Evolutionary conservation across 2,888 invertebrate genomes (phyloP).

Genomic region (Dynastes tityus): DNA sequence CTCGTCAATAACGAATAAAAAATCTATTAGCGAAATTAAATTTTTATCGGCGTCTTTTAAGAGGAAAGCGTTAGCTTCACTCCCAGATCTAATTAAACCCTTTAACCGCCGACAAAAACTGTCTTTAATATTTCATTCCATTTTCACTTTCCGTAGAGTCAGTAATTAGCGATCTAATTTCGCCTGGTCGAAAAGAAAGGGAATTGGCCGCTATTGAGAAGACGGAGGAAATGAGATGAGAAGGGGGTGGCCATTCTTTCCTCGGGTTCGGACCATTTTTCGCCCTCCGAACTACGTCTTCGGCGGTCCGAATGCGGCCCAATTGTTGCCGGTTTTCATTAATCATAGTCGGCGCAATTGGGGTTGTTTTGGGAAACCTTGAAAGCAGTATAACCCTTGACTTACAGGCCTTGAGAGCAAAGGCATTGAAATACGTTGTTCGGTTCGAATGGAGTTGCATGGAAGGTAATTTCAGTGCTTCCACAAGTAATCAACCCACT

Average conservation of each 20-base stretch:
- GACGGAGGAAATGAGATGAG: neutral
- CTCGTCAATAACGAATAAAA: too few relatives aligned
- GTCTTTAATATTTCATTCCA: conserved; percentile 8
- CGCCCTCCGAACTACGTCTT: neutral
- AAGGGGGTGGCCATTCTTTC: conserved; percentile 3
- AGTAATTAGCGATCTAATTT: conserved; percentile 7
- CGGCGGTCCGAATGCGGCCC: neutral
- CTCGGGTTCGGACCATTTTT: neutral
- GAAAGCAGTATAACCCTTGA: neutral
- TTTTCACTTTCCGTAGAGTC: neutral
- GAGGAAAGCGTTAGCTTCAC: neutral
- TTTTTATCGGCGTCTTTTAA: neutral
- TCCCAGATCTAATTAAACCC: neutral
- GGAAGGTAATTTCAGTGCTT: too few relatives aligned
- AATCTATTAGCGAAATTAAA: conserved; percentile 2
- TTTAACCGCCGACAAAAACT: neutral
- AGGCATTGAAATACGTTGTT: too few relatives aligned
- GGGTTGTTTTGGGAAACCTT: too few relatives aligned
- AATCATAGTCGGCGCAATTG: neutral
- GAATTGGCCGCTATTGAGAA: neutral
- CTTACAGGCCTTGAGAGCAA: too few relatives aligned
- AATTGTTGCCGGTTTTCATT: conserved; percentile 3
- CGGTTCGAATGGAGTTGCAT: too few relatives aligned
- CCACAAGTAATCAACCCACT: too few relatives aligned
- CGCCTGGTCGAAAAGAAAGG: neutral